Base-by-base conservation (phyloP, 2,113 vertebrate species). In the Dicaeum eximium region DNA sequence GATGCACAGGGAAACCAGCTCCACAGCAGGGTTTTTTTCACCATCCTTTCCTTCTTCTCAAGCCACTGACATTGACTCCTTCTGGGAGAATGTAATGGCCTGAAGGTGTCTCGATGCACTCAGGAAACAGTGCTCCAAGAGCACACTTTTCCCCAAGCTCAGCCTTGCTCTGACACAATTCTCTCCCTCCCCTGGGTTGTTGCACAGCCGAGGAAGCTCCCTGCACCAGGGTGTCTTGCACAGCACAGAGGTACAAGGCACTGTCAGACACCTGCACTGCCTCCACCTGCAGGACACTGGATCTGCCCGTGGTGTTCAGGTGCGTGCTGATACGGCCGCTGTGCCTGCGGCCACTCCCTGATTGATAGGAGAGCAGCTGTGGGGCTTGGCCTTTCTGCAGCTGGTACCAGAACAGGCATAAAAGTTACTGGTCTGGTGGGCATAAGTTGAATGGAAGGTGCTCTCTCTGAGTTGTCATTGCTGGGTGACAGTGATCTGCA, bases 371-470 rank as follows among this genome's bases (percentile, higher is more conserved):
- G 25, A 90, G 0, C 15, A n/a, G 25, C 50, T 83, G 56, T 1
- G 72, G 82, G 5, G 2, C 66, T 86, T 70, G 72, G 4, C 12
- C 51, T 61, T 27, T 35, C 40, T 0, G 5, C 18, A 40, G 10
- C 14, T 65, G 11, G 28, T 70, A 74, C 66, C 50, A 95, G 1
- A 38, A 0, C 7, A 90, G 2, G 0, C 23, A 2, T 13, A 0
- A 44, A 86, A 69, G 10, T 0, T 0, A 0, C 4, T 14, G 4
- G 3, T 7, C 3, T 35, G 15, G 7, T 51, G 75, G 0, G 22
- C 13, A 31, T 33, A 80, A 11, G 13, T 47, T 2, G 42, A 56
- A 2, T 42, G 14, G 25, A 74, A 83, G 18, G 24, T 31, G 23
- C 37, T 50, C 6, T 38, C 18, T 79, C 21, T 67, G 31, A 31